Evolutionary conservation across 1,140 invertebrate genomes (phyloP), one percentile per base, ranked within the genome.

Genomic region (Drosophila athabasca): DNA sequence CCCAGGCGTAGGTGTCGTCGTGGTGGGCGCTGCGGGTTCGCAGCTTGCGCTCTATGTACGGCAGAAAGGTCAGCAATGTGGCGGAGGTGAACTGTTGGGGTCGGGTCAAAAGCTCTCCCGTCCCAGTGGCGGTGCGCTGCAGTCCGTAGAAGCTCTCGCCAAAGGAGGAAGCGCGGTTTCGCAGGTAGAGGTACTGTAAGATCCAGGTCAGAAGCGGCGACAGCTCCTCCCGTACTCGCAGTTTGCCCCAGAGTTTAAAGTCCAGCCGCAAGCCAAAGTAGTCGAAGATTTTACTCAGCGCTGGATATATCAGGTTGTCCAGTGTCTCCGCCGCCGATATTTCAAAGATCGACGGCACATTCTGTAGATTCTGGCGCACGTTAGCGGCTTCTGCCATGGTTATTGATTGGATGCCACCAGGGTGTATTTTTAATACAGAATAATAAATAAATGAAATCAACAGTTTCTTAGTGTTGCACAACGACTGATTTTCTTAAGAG

Each of bases 281-380:
- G 48, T 91, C 88, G 39, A 90, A 87, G 8, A 91, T 77, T 79
- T 91, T 91, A 73, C 81, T 90, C 11, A 91, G 65, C 3, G 90
- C 90, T 6, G 90, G 90, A 46, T 91, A 91, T 19, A 91, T 90
- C 35, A 91, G 74, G 31, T 88, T 88, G 66, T 91, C 90, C 29
- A 91, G 48, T 3, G 89, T 90, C 64, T 91, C 89, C 0, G 90
- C 85, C 1, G 90, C 90, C 1, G 85, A 87, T 43, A 91, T 90
- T 69, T 91, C 90, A 51, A 91, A 91, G 41, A 91, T 90, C 6
- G 90, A 91, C 17, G 90, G 90, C 5, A 85, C 69, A 76, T 91
- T 90, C 45, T 90, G 88, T 7, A 91, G 62, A 76, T 91, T 91
- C 52, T 91, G 87, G 19, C 88, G 84, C 41, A 91, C 71, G 55